Percentiles rank a stretch among this genome's conserved stretches.
These are phyloP conservation scores for Vimba vimba DNA, from an alignment of 2,113 vertebrate species.

Conservation along the genomic window DNA sequence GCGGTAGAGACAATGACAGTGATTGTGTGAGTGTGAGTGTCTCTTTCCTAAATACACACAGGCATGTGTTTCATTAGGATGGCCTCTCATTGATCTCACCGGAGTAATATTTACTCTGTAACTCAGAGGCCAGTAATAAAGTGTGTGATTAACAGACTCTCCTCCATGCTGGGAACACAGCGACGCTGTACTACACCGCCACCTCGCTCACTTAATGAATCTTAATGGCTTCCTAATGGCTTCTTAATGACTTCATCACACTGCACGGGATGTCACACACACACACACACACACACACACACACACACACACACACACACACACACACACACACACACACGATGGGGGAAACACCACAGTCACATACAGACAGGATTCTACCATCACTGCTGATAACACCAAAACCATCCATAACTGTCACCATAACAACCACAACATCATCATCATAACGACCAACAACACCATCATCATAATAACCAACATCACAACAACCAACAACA, in stretches of 20 bases:
- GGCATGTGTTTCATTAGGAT: constrained; percentile 63
- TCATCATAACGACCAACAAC: not conserved
- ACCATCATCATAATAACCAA: too few relatives aligned
- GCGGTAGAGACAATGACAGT: constrained; percentile 8
- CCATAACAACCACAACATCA: not conserved
- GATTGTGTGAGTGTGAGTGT: not conserved
- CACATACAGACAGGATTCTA: constrained; percentile 69
- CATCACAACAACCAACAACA: not conserved
- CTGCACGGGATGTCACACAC: constrained; percentile 73
- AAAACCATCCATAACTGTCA: not conserved
- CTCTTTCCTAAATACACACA: constrained; percentile 20
- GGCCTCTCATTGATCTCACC: constrained; percentile 68
- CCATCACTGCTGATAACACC: constrained; percentile 36
- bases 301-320: constrained; percentile 71
- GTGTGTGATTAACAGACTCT: constrained; percentile 80
- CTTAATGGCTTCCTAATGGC: constrained; percentile 83
- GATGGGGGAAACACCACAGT: constrained; percentile 66
- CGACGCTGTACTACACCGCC: constrained; percentile 59
- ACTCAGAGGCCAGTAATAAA: constrained; percentile 79
- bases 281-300: constrained; percentile 69
- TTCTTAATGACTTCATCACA: constrained; percentile 82
- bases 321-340: constrained; percentile 59
- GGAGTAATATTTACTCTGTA: constrained; percentile 74
- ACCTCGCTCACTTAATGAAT: constrained; percentile 79
- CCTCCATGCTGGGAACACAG: constrained; percentile 53